phyloP scores from a whole-genome alignment of 2,113 vertebrate genomes.

The Malurus melanocephalus region DNA sequence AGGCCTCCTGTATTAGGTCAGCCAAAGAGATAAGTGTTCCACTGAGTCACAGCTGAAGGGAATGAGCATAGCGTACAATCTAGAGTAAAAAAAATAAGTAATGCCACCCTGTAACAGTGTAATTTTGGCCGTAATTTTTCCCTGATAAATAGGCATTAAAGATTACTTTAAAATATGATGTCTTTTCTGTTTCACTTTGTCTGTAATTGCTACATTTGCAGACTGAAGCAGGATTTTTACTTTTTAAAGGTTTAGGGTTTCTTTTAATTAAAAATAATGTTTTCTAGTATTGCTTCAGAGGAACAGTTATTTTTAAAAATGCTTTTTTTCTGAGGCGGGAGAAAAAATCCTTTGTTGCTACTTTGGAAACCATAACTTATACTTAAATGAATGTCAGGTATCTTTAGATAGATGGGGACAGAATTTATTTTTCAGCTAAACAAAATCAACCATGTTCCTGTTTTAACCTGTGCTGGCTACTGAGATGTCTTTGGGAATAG shows the following conservation, averaged over 20 bases:
- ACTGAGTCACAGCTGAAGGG: neutral
- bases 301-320: neutral
- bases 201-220: neutral
- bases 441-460: neutral
- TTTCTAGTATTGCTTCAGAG: neutral
- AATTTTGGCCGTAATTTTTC: neutral
- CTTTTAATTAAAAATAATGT: neutral
- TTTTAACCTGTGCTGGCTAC: neutral
- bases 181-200: neutral
- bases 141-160: neutral
- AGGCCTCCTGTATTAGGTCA: neutral
- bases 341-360: neutral
- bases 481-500: neutral
- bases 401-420: neutral
- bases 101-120: neutral
- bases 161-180: neutral
- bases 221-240: neutral
- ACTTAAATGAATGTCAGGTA: neutral
- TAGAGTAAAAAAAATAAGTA: neutral
- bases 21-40: neutral
- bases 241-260: neutral
- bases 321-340: neutral
- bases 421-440: neutral
- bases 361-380: neutral
- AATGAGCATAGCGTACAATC: neutral